Evolutionary conservation across 2,888 invertebrate genomes (phyloP).

Genomic region (Chironomus riparius): DNA sequence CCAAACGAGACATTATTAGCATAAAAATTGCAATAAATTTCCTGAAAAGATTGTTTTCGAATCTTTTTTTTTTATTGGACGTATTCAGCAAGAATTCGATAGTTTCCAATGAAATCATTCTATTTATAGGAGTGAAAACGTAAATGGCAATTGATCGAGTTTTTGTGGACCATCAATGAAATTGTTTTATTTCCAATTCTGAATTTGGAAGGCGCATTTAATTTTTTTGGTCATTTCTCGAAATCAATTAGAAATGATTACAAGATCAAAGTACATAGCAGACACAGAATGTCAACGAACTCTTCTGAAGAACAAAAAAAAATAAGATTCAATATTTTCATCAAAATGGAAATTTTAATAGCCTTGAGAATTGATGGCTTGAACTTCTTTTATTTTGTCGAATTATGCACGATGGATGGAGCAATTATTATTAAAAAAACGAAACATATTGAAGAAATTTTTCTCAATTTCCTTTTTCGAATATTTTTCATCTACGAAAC

Average conservation of each 20-base stretch:
- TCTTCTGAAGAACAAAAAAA: background rate
- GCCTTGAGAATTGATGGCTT: background rate
- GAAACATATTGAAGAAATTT: conserved; percentile 27
- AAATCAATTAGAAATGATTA: too few relatives aligned
- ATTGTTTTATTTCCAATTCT: background rate
- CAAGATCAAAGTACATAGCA: too few relatives aligned
- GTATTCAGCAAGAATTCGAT: background rate
- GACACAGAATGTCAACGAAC: background rate
- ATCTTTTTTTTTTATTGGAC: background rate
- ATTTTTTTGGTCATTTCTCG: too few relatives aligned
- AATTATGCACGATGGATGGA: background rate
- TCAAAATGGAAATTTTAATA: too few relatives aligned
- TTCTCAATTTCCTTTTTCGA: conserved; percentile 25
- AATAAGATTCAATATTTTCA: too few relatives aligned
- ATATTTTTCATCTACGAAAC: background rate
- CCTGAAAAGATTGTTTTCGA: background rate
- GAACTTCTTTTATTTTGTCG: background rate
- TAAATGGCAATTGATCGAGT: background rate
- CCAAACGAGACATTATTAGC: background rate
- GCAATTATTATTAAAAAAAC: conserved; percentile 14
- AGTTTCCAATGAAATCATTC: background rate
- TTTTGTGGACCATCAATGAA: background rate
- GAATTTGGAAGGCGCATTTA: background rate
- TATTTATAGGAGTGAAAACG: background rate
- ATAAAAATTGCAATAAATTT: background rate